phyloP scores from a whole-genome alignment of 2,797 vertebrate species.

The Galagoides demidoff region DNA sequence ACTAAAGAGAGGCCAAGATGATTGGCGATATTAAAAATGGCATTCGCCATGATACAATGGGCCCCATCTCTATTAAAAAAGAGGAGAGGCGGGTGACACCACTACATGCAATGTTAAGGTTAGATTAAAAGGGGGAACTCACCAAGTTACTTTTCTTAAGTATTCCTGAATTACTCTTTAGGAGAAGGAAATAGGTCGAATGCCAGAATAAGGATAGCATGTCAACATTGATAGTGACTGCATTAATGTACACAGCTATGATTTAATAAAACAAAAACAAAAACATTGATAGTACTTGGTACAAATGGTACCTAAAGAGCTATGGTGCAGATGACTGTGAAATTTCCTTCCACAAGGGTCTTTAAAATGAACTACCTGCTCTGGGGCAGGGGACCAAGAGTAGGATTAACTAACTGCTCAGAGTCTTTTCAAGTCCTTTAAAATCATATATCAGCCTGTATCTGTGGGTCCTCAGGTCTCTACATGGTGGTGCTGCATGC shows the following conservation, averaged over 20 bases:
- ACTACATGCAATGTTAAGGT: not conserved
- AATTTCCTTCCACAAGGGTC: not conserved
- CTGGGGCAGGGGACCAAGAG: not conserved
- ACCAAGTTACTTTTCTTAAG: not conserved
- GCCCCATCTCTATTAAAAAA: not conserved
- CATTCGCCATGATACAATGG: not conserved
- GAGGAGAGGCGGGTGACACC: not conserved
- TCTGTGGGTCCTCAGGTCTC: not conserved
- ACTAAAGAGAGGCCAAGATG: not conserved
- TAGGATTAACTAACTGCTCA: not conserved
- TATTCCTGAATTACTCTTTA: not conserved
- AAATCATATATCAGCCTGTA: not conserved
- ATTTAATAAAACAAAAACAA: too few relatives aligned
- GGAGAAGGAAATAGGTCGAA: not conserved
- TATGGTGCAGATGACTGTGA: not conserved
- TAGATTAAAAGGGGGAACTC: not conserved
- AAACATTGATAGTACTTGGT: not conserved
- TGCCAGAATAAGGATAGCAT: rapidly evolving
- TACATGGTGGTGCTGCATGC: not conserved
- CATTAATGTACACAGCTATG: too few relatives aligned
- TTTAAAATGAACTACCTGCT: not conserved
- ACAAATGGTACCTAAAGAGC: not conserved
- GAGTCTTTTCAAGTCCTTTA: not conserved
- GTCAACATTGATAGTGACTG: not conserved
- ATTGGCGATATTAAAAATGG: not conserved